Evolutionary conservation across 1,140 invertebrate genomes (phyloP), one percentile per base, ranked within the genome.

Genomic region (Caenorhabditis latens): DNA sequence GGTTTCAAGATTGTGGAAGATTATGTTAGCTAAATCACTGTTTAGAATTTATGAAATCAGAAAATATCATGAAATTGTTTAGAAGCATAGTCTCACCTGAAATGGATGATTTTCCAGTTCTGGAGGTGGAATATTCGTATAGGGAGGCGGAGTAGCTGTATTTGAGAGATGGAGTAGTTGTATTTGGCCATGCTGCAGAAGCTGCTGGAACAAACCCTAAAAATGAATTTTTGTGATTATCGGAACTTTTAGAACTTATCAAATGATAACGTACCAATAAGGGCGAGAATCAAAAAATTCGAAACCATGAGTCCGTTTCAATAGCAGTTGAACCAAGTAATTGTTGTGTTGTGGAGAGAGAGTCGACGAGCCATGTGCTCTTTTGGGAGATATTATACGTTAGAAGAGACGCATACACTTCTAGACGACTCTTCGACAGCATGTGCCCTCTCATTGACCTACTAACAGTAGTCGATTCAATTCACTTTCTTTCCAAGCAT

Each of bases 361-460:
- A 79, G 71, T 46, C 71, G n/a, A 71, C 40, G 65, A 71, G 65
- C 65, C 5, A 40, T 79, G 71, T 79, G 71, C 71, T 79, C 71
- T 79, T 46, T 79, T 46, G 46, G 7, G 42, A 71, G 16, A 71
- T 7, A 46, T 0, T 19, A 8, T 6, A n/a, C 9, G 65, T 43
- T 8, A 46, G 5, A 16, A 65, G 71, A 79, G 19, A 79, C 43
- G 40, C 67, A 71, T 42, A 71, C 67, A 40, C n/a, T 1, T 21
- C 61, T n/a, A 13, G 14, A 24, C 46, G 65, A 11, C 42, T 19
- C 42, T 71, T 71, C 16, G 40, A 65, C 61, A 40, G 42, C 65
- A 71, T 46, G 65, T 71, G 65, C n/a, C 42, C 8, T 9, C 8
- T 19, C 46, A 71, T 71, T 46, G 65, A 71, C 46, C 46, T 53